A percentile compares a stretch with the other conserved stretches of the same genome.
Evolutionary conservation across 2,888 invertebrate species (phyloP).

Genomic region (Phyto melanocephala): DNA sequence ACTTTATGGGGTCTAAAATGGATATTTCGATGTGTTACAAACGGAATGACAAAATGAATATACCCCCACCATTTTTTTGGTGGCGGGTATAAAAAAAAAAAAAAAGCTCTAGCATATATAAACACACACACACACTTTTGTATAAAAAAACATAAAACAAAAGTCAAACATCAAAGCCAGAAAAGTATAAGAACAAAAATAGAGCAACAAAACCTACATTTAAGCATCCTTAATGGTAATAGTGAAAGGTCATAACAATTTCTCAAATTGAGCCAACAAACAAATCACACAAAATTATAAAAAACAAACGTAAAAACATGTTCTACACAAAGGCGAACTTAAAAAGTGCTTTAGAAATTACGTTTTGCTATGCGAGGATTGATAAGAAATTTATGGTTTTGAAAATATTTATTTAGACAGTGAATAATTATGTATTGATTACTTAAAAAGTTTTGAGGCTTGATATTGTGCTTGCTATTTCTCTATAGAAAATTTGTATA

Average conservation of each 20-base stretch:
- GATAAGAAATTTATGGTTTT: not conserved
- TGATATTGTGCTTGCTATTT: not conserved
- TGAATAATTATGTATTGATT: no score
- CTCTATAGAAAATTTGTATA: no score
- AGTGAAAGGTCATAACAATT: conserved; percentile 58
- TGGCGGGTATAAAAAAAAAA: no score
- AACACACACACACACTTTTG: no score
- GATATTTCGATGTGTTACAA: no score
- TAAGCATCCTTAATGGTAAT: conserved; percentile 45
- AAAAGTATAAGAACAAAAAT: not conserved
- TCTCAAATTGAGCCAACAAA: conserved; percentile 60
- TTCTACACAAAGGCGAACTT: not conserved
- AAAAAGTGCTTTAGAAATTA: not conserved
- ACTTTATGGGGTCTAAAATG: no score
- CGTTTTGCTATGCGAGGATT: not conserved
- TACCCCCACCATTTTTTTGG: no score
- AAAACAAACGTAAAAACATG: not conserved
- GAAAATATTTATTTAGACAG: no score
- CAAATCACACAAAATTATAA: conserved; percentile 57
- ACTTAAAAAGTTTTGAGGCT: not conserved
- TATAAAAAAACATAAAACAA: not conserved
- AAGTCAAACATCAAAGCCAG: not conserved
- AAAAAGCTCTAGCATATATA: not conserved
- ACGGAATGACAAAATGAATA: no score
- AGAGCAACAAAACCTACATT: conserved; percentile 16